Evolutionary conservation across 2,888 invertebrate species (phyloP).

Genomic region (Diabrotica balteata): DNA sequence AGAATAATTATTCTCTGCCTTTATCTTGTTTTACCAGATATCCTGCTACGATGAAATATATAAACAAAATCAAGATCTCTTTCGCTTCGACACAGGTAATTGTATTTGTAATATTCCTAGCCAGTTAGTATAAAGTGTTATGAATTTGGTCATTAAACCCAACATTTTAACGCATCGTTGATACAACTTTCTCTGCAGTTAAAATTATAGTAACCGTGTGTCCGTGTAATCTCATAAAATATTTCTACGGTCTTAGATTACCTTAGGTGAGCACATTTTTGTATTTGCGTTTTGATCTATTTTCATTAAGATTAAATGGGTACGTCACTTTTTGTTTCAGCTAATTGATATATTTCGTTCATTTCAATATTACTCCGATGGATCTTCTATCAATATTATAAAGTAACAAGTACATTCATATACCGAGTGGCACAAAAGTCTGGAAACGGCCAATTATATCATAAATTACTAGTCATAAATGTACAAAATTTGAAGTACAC

Average conservation of each 20-base stretch:
- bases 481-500: no score
- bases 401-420: no score
- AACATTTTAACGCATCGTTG: slow-evolving; percentile 25
- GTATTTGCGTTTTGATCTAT: background rate
- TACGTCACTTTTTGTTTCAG: background rate
- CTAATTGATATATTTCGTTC: background rate
- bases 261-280: slow-evolving; percentile 2
- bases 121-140: slow-evolving; percentile 10
- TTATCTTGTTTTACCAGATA: no score
- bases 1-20: no score
- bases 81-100: background rate
- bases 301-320: background rate
- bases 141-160: slow-evolving; percentile 26
- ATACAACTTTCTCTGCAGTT: slow-evolving; percentile 19
- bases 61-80: background rate
- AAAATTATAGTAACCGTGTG: slow-evolving; percentile 5
- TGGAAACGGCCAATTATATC: no score
- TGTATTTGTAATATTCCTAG: slow-evolving; percentile 5
- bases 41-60: background rate
- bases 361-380: no score
- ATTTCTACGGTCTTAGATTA: slow-evolving; percentile 15
- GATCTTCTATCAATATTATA: no score
- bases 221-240: slow-evolving; percentile 17
- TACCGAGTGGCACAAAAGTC: no score
- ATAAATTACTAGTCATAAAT: no score